These are phyloP conservation scores for Phortica variegata DNA, from an alignment of 1,140 invertebrate genomes.

Conservation along the genomic window DNA sequence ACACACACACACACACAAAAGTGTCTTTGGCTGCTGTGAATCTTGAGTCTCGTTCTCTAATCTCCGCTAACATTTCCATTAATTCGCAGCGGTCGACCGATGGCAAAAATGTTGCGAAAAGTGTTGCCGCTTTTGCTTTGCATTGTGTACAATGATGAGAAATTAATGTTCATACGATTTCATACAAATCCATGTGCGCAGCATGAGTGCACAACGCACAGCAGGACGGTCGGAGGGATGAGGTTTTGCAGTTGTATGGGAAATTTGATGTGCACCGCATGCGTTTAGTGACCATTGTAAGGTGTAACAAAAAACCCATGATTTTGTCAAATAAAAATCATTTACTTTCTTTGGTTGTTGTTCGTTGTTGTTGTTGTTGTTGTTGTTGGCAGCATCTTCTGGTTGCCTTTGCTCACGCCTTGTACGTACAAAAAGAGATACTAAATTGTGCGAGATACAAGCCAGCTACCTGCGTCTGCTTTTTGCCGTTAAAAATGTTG, in stretches of 20 bases:
- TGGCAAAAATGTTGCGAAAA: neutral
- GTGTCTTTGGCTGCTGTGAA: neutral
- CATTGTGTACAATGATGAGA: slow-evolving; percentile 40
- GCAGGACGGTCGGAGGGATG: slow-evolving; percentile 25
- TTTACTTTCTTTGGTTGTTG: too few relatives aligned
- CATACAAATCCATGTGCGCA: slow-evolving; percentile 19
- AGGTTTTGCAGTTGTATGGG: slow-evolving; percentile 7
- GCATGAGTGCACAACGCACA: slow-evolving; percentile 12
- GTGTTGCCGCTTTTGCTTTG: slow-evolving; percentile 5
- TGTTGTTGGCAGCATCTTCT: neutral
- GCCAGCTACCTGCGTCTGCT: too few relatives aligned
- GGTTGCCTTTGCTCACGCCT: neutral
- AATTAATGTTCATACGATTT: slow-evolving; percentile 48
- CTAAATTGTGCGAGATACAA: too few relatives aligned
- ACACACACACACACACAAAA: too few relatives aligned
- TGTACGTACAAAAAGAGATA: too few relatives aligned
- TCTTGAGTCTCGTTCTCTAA: slow-evolving; percentile 17
- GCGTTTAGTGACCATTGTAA: slow-evolving; percentile 38
- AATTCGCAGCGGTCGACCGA: slow-evolving; percentile 38
- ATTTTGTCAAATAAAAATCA: slow-evolving; percentile 49
- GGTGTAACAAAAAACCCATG: slow-evolving; percentile 51
- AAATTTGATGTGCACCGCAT: slow-evolving; percentile 48
- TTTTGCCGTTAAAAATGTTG: too few relatives aligned
- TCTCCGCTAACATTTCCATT: slow-evolving; percentile 51
- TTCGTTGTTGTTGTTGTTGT: slow-evolving; percentile 19